Conservation (phyloP, 1,140 invertebrate species). For the Bursaphelenchus mucronatus region DNA sequence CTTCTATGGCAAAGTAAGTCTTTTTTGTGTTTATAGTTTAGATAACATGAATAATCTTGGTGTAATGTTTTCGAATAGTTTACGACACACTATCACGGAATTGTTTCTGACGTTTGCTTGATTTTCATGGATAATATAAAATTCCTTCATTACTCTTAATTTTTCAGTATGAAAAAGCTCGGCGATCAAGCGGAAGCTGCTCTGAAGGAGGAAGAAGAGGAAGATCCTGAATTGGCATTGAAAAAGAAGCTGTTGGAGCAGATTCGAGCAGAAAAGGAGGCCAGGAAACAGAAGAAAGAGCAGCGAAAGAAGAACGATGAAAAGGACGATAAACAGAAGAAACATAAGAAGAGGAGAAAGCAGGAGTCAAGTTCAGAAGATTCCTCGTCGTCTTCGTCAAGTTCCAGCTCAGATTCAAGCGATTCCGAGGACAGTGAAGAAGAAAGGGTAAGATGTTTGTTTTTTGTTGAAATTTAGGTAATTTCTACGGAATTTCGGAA, state of each 20-base stretch:
- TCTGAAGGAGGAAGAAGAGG: conserved; percentile 14
- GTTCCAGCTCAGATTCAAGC: too few species aligned
- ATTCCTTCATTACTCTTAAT: not conserved
- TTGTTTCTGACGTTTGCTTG: not conserved
- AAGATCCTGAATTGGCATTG: conserved; percentile 33
- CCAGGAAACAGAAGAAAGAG: not conserved
- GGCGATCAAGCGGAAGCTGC: conserved; percentile 23
- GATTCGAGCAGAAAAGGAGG: conserved; percentile 13
- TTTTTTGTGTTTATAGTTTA: not conserved
- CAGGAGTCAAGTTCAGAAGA: conserved; percentile 2
- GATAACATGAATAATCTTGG: not conserved
- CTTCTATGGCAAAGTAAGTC: conserved; percentile 27
- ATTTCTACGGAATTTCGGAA: too few species aligned
- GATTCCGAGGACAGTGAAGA: too few species aligned
- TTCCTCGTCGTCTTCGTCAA: conserved; percentile 33
- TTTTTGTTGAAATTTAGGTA: too few species aligned
- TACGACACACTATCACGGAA: not conserved
- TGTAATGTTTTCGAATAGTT: not conserved
- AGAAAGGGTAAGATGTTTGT: too few species aligned
- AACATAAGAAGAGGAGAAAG: conserved; percentile 36
- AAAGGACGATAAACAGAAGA: conserved; percentile 26
- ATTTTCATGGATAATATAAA: not conserved
- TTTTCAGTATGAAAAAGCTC: conserved; percentile 45
- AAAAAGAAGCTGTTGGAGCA: conserved; percentile 43
- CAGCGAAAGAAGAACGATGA: not conserved